Percentiles rank a stretch among this genome's conserved stretches.
phyloP scores from a whole-genome alignment of 2,113 vertebrate species.

The Eretmochelys imbricata region DNA sequence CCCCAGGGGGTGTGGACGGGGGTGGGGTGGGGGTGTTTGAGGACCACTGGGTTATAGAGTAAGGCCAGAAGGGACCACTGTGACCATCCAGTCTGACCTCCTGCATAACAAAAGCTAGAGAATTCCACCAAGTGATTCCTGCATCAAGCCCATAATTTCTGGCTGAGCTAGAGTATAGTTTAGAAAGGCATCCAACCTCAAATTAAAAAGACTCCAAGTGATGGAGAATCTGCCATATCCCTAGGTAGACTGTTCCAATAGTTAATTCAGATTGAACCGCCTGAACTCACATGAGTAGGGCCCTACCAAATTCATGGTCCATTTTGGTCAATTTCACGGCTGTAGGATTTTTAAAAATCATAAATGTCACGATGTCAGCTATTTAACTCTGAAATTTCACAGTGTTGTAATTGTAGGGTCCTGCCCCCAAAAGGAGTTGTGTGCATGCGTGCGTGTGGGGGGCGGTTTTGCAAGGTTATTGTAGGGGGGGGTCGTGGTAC shows the following conservation, averaged over 20 bases:
- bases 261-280: constrained; percentile 29
- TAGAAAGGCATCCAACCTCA: not conserved
- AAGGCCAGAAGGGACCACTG: not conserved
- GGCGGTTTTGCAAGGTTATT: no score
- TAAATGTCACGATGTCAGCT: no score
- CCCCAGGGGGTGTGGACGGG: no score
- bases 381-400: no score
- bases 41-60: not conserved
- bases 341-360: no score
- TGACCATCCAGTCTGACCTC: not conserved
- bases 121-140: not conserved
- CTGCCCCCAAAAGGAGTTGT: no score
- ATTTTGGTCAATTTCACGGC: no score
- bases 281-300: not conserved
- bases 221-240: constrained; percentile 15
- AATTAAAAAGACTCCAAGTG: not conserved
- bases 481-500: no score
- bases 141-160: not conserved
- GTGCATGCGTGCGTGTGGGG: no score
- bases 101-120: not conserved
- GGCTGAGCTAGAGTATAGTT: not conserved
- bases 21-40: not conserved
- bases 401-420: no score
- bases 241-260: not conserved
- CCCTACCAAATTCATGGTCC: no score